Evolutionary conservation across 2,888 invertebrate genomes (phyloP).

Genomic region (Deroplatys truncata): DNA sequence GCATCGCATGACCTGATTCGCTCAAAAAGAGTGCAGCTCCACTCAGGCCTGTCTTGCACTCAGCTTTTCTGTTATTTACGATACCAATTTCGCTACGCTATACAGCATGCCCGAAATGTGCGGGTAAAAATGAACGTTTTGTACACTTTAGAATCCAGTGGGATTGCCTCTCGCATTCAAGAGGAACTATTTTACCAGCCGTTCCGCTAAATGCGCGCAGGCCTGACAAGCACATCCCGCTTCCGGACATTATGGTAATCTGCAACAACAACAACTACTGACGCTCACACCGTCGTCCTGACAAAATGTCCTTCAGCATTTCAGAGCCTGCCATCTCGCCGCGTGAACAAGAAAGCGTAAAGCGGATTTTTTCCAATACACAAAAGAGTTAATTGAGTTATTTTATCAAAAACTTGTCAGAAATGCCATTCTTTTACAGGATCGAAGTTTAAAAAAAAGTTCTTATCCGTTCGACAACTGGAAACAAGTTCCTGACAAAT

Average conservation of each 20-base stretch:
- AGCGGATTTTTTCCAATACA: too few relatives aligned
- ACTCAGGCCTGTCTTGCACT: neutral
- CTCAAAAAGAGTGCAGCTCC: neutral
- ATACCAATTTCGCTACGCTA: neutral
- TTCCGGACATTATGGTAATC: neutral
- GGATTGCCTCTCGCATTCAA: neutral
- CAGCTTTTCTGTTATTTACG: neutral
- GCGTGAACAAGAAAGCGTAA: too few relatives aligned
- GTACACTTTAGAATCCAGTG: neutral
- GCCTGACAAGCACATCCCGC: neutral
- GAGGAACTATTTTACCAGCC: neutral
- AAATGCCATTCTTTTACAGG: too few relatives aligned
- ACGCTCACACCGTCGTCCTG: too few relatives aligned
- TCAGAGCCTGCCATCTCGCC: neutral
- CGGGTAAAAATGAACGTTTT: neutral
- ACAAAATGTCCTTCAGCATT: too few relatives aligned
- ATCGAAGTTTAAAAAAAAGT: too few relatives aligned
- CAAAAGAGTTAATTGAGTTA: too few relatives aligned
- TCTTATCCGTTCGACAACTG: too few relatives aligned
- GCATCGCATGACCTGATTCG: neutral
- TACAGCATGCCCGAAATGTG: neutral
- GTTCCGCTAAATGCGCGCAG: neutral
- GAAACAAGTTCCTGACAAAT: too few relatives aligned
- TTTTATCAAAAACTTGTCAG: too few relatives aligned
- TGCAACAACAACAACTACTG: neutral